phyloP scores from a whole-genome alignment of 2,888 invertebrate species.

The Rosalia funebris region DNA sequence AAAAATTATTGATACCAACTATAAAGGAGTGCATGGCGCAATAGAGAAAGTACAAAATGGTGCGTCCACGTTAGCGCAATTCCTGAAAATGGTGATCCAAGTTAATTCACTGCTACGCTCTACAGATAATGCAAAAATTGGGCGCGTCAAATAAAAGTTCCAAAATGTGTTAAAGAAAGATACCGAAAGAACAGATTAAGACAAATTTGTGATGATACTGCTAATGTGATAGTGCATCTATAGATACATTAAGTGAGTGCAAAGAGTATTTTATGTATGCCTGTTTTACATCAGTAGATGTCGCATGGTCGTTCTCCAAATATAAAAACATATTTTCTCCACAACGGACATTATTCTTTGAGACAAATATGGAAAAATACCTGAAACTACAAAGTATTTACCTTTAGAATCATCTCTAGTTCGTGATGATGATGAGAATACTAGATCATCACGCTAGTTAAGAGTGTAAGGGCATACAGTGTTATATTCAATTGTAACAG shows the following conservation, averaged over 20 bases:
- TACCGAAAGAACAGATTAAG: too few relatives aligned
- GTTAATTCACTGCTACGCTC: neutral
- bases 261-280: neutral
- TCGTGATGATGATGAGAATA: too few relatives aligned
- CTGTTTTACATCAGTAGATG: neutral
- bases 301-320: neutral
- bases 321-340: neutral
- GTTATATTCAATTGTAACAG: too few relatives aligned
- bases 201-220: neutral
- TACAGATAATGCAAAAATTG: neutral
- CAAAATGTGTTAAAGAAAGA: too few relatives aligned
- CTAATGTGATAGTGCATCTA: too few relatives aligned
- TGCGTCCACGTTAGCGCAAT: neutral
- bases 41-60: neutral
- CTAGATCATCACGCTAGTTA: too few relatives aligned
- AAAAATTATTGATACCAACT: neutral
- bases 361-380: neutral
- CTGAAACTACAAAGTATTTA: too few relatives aligned
- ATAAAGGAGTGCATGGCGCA: neutral
- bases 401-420: too few relatives aligned
- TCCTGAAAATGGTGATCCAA: too few relatives aligned
- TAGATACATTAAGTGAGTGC: neutral
- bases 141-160: too few relatives aligned
- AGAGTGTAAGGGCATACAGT: too few relatives aligned
- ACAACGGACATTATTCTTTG: neutral